Conservation (phyloP, 2,888 invertebrate genomes). For the Lasioglossum pauxillum region DNA sequence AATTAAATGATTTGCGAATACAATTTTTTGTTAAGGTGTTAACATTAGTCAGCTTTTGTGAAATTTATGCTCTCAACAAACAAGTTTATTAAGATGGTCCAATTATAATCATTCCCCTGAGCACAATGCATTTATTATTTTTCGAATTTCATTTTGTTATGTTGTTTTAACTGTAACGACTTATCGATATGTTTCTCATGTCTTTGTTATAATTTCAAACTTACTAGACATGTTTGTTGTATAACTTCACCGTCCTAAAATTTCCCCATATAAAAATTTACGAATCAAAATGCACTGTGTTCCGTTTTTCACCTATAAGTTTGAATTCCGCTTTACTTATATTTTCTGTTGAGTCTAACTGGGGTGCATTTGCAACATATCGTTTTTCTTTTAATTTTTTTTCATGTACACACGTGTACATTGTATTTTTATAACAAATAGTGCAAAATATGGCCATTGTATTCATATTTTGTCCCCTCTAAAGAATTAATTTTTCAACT, state of each 20-base stretch:
- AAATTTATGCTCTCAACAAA: constrained; percentile 65
- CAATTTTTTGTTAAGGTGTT: constrained; percentile 55
- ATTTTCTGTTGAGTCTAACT: constrained; percentile 83
- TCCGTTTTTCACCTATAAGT: constrained; percentile 74
- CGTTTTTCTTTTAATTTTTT: constrained; percentile 71
- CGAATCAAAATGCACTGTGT: constrained; percentile 74
- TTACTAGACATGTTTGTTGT: background rate
- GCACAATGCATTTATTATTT: constrained; percentile 70
- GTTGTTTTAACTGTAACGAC: background rate
- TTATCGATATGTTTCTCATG: constrained; percentile 19
- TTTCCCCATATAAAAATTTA: constrained; percentile 33
- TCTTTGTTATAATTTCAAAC: background rate
- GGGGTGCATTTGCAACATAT: constrained; percentile 85
- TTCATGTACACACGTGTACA: constrained; percentile 60
- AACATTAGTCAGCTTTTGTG: constrained; percentile 70
- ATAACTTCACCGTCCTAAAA: constrained; percentile 15
- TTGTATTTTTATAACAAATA: constrained; percentile 47
- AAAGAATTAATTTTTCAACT: constrained; percentile 38
- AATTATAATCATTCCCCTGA: constrained; percentile 48
- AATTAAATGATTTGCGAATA: constrained; percentile 52
- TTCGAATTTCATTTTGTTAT: background rate
- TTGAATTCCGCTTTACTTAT: constrained; percentile 80
- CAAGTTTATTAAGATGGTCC: constrained; percentile 59
- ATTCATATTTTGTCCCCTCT: constrained; percentile 84
- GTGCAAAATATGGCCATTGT: constrained; percentile 76